Conservation (phyloP, 2,113 vertebrate species). For the Leucopsar rothschildi region DNA sequence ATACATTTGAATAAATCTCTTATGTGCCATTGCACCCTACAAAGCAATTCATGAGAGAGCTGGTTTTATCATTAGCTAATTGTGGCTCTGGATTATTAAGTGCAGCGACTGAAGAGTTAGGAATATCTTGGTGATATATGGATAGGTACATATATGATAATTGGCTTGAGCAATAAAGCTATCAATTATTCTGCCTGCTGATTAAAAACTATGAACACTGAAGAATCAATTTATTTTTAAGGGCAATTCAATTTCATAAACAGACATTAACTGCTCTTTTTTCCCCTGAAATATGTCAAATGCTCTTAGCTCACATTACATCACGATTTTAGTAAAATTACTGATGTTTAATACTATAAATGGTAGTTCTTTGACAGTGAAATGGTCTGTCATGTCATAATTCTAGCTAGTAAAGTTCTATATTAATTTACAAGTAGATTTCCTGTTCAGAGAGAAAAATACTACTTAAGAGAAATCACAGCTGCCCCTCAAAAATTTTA, state of each 20-base stretch:
- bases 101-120: background rate
- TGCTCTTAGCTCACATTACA: background rate
- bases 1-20: background rate
- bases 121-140: background rate
- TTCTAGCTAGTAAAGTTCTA: background rate
- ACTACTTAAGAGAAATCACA: background rate
- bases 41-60: background rate
- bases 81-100: background rate
- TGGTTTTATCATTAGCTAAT: slow-evolving; percentile 27
- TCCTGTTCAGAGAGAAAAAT: slow-evolving; percentile 39
- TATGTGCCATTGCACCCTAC: background rate
- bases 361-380: slow-evolving; percentile 23
- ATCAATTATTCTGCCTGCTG: slow-evolving; percentile 35
- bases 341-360: slow-evolving; percentile 7
- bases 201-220: slow-evolving; percentile 36
- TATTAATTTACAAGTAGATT: slow-evolving; percentile 14
- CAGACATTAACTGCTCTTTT: background rate
- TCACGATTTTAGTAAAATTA: slow-evolving; percentile 37
- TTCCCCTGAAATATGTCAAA: slow-evolving; percentile 5
- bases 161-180: background rate
- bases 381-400: slow-evolving; percentile 23
- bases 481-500: background rate
- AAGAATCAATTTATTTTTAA: slow-evolving; percentile 57
- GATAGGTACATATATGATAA: background rate
- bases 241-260: slow-evolving; percentile 30